A percentile compares a stretch with the other conserved stretches of the same genome.
Conservation (phyloP, 1,140 invertebrate species). For the Coptotermes formosanus region DNA sequence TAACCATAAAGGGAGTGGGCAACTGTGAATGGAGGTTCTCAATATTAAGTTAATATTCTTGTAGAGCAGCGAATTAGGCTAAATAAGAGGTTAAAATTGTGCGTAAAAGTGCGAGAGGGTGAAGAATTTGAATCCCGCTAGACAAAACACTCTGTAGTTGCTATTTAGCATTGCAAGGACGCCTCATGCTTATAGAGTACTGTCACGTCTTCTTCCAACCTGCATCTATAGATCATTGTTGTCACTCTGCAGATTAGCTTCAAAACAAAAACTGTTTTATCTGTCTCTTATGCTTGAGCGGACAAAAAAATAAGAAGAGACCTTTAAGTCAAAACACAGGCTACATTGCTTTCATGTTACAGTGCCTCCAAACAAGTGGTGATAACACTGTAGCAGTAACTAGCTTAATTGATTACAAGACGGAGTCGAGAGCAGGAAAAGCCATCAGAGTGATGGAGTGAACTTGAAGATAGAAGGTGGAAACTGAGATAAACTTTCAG, state of each 20-base stretch:
- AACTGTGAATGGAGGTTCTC: no score
- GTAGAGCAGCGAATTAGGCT: no score
- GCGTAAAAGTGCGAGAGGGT: no score
- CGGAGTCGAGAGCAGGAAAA: not conserved
- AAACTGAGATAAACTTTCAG: not conserved
- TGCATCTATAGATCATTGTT: constrained; percentile 3
- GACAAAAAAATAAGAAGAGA: not conserved
- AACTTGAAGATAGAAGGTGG: not conserved
- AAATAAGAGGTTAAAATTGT: no score
- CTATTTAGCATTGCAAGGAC: not conserved
- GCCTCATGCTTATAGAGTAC: not conserved
- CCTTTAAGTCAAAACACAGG: not conserved
- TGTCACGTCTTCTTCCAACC: not conserved
- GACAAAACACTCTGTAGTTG: not conserved
- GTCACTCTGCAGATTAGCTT: not conserved
- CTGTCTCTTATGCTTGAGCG: not conserved
- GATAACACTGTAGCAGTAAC: not conserved
- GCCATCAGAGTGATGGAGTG: not conserved
- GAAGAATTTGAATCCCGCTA: not conserved
- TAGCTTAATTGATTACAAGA: not conserved
- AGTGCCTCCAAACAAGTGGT: not conserved
- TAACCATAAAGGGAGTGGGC: no score
- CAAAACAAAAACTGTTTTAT: not conserved
- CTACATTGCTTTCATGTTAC: not conserved
- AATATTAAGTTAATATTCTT: no score